Evolutionary conservation across 2,113 vertebrate species (phyloP), one percentile per base, ranked within the genome.

Genomic region (Gorsachius goisagi): DNA sequence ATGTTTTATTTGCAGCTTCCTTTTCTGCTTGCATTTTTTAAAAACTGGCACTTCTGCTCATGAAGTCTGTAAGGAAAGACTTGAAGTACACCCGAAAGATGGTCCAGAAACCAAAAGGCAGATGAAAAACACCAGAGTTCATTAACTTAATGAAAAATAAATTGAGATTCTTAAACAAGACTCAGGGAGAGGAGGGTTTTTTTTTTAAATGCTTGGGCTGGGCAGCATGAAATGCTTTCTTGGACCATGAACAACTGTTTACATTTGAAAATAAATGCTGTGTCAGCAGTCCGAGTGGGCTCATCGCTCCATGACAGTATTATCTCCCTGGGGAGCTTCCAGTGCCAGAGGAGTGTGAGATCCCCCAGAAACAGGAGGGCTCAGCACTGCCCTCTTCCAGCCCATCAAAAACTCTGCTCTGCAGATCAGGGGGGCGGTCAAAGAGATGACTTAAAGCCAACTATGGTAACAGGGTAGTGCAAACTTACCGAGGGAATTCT

Each of bases 211-310:
- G 16, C 26, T 88, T 71, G 82, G 75, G 72, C 59, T 77, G 82
- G 85, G 83, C 79, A 63, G 75, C 45, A 35, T 92, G 92, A 95
- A 97, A 68, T 6, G 23, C 69, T 85, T 87, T 76, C 77, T 32
- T 76, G 90, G 86, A 32, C 33, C 49, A 27, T 4, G 77, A 69
- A 32, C 24, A 39, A 64, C 23, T 81, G 90, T 81, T 95, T 94
- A 75, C 69, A 76, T 90, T 82, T 90, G 90, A 94, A 96, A 93
- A 72, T 88, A 26, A 75, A 9, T 4, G 83, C 97, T 68, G 90
- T 64, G 73, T 92, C 93, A 97, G 96, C 96, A 74, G 59, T 33
- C 45, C 75, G 9, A 7, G 35, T 2, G 66, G 87, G 92, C 92
- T 94, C 94, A 87, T 92, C 39, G 0, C 76, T 86, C 95, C 60